These are phyloP conservation scores for Ifrita kowaldi DNA, from an alignment of 2,113 vertebrate species.

Conservation along the genomic window DNA sequence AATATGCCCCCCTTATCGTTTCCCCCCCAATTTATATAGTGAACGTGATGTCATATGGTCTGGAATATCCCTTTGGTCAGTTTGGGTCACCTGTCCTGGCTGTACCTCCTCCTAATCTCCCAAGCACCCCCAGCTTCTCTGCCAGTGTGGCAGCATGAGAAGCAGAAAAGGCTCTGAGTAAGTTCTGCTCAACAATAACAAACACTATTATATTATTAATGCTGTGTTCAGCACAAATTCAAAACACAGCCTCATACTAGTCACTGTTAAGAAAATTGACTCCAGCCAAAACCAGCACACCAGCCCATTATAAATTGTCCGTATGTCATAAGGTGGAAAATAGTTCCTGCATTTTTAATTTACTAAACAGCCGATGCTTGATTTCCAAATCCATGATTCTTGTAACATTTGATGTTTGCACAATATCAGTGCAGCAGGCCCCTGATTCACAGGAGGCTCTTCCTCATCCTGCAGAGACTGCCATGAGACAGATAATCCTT, in stretches of 20 bases:
- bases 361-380: neutral
- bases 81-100: neutral
- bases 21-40: neutral
- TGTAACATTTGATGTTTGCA: neutral
- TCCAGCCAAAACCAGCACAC: neutral
- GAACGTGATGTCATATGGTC: neutral
- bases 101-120: neutral
- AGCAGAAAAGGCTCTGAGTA: neutral
- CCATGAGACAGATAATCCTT: neutral
- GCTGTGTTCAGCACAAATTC: neutral
- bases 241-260: neutral
- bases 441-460: neutral
- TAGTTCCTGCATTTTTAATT: neutral
- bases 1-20: neutral
- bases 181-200: neutral
- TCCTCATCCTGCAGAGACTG: neutral
- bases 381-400: neutral
- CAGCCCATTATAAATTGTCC: neutral
- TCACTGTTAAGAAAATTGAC: neutral
- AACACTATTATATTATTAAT: neutral
- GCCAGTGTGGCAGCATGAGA: neutral
- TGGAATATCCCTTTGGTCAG: neutral
- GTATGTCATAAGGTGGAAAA: neutral
- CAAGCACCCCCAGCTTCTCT: neutral
- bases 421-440: neutral